These are phyloP conservation scores for Conops quadrifasciatus DNA, from an alignment of 2,888 invertebrate species.

Conservation along the genomic window DNA sequence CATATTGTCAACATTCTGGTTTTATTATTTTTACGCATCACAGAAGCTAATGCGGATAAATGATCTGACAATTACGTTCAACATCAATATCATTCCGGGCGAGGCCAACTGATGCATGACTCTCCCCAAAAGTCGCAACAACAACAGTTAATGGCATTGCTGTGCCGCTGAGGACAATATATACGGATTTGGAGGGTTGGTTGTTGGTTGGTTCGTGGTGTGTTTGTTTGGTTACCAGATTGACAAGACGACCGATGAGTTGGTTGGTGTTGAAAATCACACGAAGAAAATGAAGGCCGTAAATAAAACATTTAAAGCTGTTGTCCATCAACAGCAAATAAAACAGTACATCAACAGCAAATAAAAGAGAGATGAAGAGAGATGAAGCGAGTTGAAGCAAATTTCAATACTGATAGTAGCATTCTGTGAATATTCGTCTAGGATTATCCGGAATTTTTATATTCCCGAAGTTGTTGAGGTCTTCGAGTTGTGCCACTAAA, in stretches of 20 bases:
- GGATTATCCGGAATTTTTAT: neutral
- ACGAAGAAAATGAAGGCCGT: conserved; percentile 12
- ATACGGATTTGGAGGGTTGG: conserved; percentile 18
- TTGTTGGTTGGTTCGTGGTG: neutral
- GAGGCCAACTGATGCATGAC: too few relatives aligned
- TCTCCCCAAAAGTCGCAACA: conserved; percentile 5
- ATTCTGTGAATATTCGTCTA: neutral
- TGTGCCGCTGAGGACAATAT: conserved; percentile 31
- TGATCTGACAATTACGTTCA: conserved; percentile 61
- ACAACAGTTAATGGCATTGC: neutral
- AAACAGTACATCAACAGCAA: too few relatives aligned
- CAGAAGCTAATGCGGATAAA: conserved; percentile 60
- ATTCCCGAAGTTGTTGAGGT: neutral
- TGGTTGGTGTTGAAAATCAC: neutral
- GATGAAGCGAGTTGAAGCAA: neutral
- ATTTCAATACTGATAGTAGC: conserved; percentile 1
- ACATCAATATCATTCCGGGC: conserved; percentile 26
- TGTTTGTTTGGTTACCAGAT: neutral
- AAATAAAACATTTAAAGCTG: conserved; percentile 27
- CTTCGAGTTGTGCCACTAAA: neutral
- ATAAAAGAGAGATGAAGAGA: neutral
- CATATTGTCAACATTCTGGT: conserved; percentile 26
- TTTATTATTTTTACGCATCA: conserved; percentile 40
- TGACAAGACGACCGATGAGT: neutral
- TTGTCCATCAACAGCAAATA: conserved; percentile 1